Base-by-base conservation (phyloP, 2,113 vertebrate genomes). In the Clarias gariepinus region DNA sequence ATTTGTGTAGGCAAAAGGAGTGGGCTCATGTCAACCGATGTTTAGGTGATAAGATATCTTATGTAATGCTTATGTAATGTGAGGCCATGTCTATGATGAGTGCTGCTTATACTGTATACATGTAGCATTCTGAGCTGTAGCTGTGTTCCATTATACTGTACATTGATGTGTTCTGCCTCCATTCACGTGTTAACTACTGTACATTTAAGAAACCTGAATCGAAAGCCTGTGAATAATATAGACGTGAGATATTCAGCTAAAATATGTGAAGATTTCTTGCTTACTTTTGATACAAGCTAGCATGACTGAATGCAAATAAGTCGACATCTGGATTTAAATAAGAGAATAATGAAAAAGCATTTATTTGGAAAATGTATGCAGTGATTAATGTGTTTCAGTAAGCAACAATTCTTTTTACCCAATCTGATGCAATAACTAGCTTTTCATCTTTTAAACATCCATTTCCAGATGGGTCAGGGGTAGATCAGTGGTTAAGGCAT, bases 11-110 rank as follows among this genome's bases (percentile, higher is more conserved):
- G 69, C 28, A 6, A 66, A 84, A 57, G 52, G 11, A 73, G 52
- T 73, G 30, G 30, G 52, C 19, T 84, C 52, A 71, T 84, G 28
- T 30, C n/a, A 73, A 58, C 3, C 52, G 36, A 18, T 12, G 30
- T 30, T 84, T 25, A 30, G 28, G 53, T 71, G 82, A n/a, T 84
- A 58, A 55, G 52, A 83, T 57, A 69, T 30, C 64, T 83, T 69
- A 71, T 83, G 82, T 36, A 83, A 83, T 71, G 52, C 47, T 83
- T 23, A 71, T 71, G 61, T 28, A 66, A 66, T 3, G 16, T 66
- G 23, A 52, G 52, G 52, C 28, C 74, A 28, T 28, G 25, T 18
- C 25, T 78, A 55, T 78, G 25, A 78, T n/a, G 36, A 64, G 21
- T 47, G 61, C 81, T 52, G 23, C 61, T 23, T 19, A 9, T 41